Conservation (phyloP, 2,888 invertebrate species). For the Amphiduros pacificus region DNA sequence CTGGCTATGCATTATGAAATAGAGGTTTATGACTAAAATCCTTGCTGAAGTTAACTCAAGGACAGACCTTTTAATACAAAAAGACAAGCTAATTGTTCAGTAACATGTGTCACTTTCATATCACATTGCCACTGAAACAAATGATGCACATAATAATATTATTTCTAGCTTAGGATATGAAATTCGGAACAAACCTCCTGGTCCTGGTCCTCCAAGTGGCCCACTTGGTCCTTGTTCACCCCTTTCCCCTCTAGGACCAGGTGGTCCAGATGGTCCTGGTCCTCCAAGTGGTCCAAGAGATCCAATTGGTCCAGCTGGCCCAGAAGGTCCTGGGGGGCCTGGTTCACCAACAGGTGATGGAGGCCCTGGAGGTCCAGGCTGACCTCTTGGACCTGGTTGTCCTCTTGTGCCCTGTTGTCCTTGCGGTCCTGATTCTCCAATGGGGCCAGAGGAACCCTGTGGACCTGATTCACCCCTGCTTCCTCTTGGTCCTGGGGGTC, state of each 20-base stretch:
- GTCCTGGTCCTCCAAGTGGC: background rate
- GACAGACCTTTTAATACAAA: no score
- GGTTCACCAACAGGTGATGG: slow-evolving; percentile 19
- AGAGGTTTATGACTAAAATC: no score
- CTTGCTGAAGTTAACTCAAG: no score
- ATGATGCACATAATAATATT: no score
- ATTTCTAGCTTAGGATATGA: no score
- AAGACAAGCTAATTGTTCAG: no score
- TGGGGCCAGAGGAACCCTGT: slow-evolving; percentile 15
- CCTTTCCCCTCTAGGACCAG: background rate
- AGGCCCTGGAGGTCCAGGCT: slow-evolving; percentile 14
- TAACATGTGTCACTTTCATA: no score
- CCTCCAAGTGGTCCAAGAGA: slow-evolving; percentile 3
- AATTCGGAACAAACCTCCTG: background rate
- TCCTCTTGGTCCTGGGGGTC: slow-evolving; percentile 13
- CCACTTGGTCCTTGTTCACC: slow-evolving; percentile 2
- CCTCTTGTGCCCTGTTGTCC: slow-evolving; percentile 17
- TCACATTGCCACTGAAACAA: no score
- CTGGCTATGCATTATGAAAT: no score
- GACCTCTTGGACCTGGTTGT: slow-evolving; percentile 7
- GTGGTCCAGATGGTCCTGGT: slow-evolving; percentile 5
- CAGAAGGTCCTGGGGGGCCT: slow-evolving; percentile 16
- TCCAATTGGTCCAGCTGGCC: slow-evolving; percentile 10
- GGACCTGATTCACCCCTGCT: slow-evolving; percentile 14
- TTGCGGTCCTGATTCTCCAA: slow-evolving; percentile 8